Base-by-base conservation (phyloP, 2,113 vertebrate species). In the Baryphthengus martii region DNA sequence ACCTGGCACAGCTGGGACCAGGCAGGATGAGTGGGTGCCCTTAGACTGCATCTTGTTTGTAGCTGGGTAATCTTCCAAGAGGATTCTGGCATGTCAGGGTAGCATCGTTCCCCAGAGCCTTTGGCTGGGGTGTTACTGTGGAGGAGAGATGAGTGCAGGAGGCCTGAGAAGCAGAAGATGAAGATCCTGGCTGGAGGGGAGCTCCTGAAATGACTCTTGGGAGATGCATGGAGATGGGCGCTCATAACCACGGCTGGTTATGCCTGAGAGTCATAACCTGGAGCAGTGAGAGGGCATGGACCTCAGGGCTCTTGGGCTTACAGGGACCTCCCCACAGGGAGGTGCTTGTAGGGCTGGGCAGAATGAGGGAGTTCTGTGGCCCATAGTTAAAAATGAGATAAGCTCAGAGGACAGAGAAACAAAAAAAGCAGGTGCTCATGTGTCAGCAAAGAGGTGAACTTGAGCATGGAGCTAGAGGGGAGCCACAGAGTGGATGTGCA, bases 191-290 rank as follows among this genome's bases (percentile, higher is more conserved):
- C 37, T 80, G 68, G 62, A 77, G n/a, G 7, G 77, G 50, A 73
- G 63, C 39, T 55, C 3, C 44, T 52, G 49, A 44, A 50, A 33
- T 13, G 44, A 52, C 10, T 5, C 0, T n/a, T n/a, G 9, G 47
- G 84, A 79, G 76, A 85, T 96, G 58, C 56, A 50, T 52, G 89
- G 58, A 66, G 71, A 71, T n/a, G 67, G 82, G 80, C 88, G 87
- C 76, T 90, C 26, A 44, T 40, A 70, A 23, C 13, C 24, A 3
- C 35, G 11, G 29, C 42, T 1, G 2, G 35, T 61, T 33, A 18
- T 39, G 37, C 44, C 44, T 0, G 1, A 52, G 61, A 23, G 23
- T 9, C 17, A 5, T 23, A 33, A 59, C 17, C 13, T 25, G 11
- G 17, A 37, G 68, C 31, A 21, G 66, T 39, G 42, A 63, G 42